Base-by-base conservation (phyloP, 2,797 vertebrate genomes). In the Argya squamiceps region DNA sequence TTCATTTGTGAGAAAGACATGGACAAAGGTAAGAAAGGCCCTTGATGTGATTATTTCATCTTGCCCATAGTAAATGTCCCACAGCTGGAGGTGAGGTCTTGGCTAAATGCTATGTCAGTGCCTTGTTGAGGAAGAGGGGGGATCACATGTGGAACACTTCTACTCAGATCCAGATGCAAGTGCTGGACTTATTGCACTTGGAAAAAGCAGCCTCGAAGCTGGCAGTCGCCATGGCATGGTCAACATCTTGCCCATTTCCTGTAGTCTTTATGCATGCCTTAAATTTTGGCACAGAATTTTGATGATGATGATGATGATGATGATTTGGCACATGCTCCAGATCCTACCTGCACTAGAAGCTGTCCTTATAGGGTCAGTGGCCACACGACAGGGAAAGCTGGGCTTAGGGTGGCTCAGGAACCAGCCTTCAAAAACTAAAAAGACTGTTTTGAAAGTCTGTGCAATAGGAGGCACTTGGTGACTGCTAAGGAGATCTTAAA, bases 1-100 rank as follows among this genome's bases (percentile, higher is more conserved):
- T 99, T 98, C 98, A 99, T 99, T 97, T 99, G 99, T 63, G 98
- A 99, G 98, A 99, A 98, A 97, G 98, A 98, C 89, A 98, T 97
- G 73, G 98, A 98, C 62, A 97, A 97, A 96, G 97, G 99, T 99
- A 98, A 95, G 98, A n/a, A 46, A 47, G 37, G 36, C 6, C 9
- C 30, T 87, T 62, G 34, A 41, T 49, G 62, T 36, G 47, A 47
- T 74, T 52, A 74, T 78, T 85, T 52, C 36, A 34, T 44, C 32
- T 50, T 87, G 63, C 18, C 21, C 19, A 9, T 46, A 67, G 41
- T 50, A 59, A 70, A 43, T 52, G 56, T 92, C 49, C 62, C 17
- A 4, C 67, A 87, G 50, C 34, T 62, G 27, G 36, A 50, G 46
- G 36, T 52, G 27, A 74, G 34, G 78, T 55, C 30, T 20, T 41